Evolutionary conservation across 2,797 vertebrate genomes (phyloP), one percentile per base, ranked within the genome.

Genomic region (Acrossocheilus wenchowensis): DNA sequence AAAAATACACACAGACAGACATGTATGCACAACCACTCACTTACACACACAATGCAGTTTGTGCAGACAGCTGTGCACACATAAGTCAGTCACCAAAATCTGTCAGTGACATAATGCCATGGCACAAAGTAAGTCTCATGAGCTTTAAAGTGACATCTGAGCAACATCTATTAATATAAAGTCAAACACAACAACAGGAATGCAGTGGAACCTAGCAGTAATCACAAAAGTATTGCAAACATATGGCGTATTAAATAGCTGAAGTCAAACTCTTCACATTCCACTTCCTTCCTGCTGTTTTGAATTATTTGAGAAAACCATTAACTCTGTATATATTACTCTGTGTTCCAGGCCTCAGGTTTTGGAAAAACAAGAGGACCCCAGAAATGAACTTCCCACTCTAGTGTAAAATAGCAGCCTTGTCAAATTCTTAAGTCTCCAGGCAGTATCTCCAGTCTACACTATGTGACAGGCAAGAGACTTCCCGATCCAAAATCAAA

Each of bases 401-500:
- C 78, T 66, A 85, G 85, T 85, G 87, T 87, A 83, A 88, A 89
- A 88, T 83, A 88, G 90, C 86, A 82, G 86, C 84, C 83, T 82
- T 88, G 89, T 90, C 89, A 91, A 81, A 89, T 78, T 85, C 74
- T 69, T 88, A 57, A 36, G 86, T 84, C 87, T 85, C 54, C 80
- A 80, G 81, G 85, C 83, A 52, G 68, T 30, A 57, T 87, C 85
- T 89, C 86, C 83, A 82, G 83, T 88, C 75, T 87, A 88, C 80
- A 81, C 48, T 83, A 54, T 87, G 86, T 91, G 91, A 92, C 90
- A 86, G 69, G 86, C 87, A 83, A 75, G 86, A 83, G 87, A 87
- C 54, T 87, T 84, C 82, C 43, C 81, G 84, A 86, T 89, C 89
- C 82, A 73, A 90, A 89, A 92, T 88, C 87, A 89, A 91, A 86